These are phyloP conservation scores for Polyergus mexicanus DNA, from an alignment of 1,140 invertebrate genomes.

Conservation along the genomic window DNA sequence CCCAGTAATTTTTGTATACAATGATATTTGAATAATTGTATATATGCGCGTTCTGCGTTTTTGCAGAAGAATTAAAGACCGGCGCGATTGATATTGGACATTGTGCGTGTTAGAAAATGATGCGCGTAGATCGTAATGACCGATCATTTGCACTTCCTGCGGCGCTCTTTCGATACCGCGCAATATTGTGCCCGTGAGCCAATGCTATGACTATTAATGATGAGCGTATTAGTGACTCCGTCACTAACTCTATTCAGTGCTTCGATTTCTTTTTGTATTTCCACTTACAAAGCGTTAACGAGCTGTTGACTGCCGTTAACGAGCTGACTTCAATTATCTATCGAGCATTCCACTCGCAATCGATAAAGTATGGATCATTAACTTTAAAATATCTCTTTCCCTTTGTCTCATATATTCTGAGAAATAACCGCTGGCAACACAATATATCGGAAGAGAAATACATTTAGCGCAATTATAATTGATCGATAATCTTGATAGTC, in stretches of 20 bases:
- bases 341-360: not conserved
- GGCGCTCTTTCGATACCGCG: slow-evolving; percentile 56
- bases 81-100: not conserved
- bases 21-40: not conserved
- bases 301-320: slow-evolving; percentile 17
- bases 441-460: not conserved
- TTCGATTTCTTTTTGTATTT: slow-evolving; percentile 43
- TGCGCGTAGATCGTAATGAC: slow-evolving; percentile 46
- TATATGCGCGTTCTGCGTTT: not conserved
- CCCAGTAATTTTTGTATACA: not conserved
- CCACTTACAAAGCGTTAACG: not conserved
- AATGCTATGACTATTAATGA: slow-evolving; percentile 67
- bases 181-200: slow-evolving; percentile 61
- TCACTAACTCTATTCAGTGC: slow-evolving; percentile 56
- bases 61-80: not conserved
- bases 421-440: not conserved
- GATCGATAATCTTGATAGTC: slow-evolving; percentile 11
- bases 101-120: slow-evolving; percentile 47
- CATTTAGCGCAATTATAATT: slow-evolving; percentile 22
- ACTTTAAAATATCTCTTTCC: not conserved
- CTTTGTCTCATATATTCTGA: slow-evolving; percentile 3
- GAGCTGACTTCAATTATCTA: slow-evolving; percentile 27
- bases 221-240: slow-evolving; percentile 20
- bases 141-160: slow-evolving; percentile 61
- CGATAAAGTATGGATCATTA: slow-evolving; percentile 27